phyloP scores from a whole-genome alignment of 2,888 invertebrate species.

The Tetropium fuscum region DNA sequence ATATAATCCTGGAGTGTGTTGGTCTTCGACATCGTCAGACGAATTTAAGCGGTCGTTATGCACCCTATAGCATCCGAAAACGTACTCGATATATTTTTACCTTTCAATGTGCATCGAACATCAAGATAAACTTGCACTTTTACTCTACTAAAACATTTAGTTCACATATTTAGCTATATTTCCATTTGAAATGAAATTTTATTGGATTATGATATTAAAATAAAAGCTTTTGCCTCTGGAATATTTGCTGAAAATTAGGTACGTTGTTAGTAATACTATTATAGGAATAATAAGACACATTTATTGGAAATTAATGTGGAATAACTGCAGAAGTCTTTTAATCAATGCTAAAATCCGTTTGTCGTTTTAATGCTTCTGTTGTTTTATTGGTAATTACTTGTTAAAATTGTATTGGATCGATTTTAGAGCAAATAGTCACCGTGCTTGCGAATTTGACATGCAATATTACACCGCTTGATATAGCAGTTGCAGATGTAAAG shows the following conservation, averaged over 20 bases:
- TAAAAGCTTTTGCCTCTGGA: too few relatives aligned
- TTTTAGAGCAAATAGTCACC: constrained; percentile 34
- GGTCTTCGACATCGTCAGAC: too few relatives aligned
- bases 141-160: too few relatives aligned
- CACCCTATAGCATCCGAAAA: too few relatives aligned
- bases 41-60: too few relatives aligned
- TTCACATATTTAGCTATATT: too few relatives aligned
- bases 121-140: too few relatives aligned
- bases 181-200: too few relatives aligned
- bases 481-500: constrained; percentile 28
- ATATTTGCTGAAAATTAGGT: background rate
- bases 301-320: background rate
- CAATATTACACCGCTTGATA: constrained; percentile 37
- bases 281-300: background rate
- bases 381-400: constrained; percentile 19
- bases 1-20: too few relatives aligned
- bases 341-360: background rate
- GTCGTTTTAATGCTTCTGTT: constrained; percentile 8
- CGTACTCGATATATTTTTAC: too few relatives aligned
- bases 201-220: too few relatives aligned
- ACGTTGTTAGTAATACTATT: background rate
- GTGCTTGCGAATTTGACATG: constrained; percentile 32
- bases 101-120: too few relatives aligned
- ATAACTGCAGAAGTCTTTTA: background rate
- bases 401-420: constrained; percentile 33